A percentile compares a stretch with the other conserved stretches of the same genome.
Conservation (phyloP, 1,140 invertebrate genomes). For the Plectrocnemia conspersa region DNA sequence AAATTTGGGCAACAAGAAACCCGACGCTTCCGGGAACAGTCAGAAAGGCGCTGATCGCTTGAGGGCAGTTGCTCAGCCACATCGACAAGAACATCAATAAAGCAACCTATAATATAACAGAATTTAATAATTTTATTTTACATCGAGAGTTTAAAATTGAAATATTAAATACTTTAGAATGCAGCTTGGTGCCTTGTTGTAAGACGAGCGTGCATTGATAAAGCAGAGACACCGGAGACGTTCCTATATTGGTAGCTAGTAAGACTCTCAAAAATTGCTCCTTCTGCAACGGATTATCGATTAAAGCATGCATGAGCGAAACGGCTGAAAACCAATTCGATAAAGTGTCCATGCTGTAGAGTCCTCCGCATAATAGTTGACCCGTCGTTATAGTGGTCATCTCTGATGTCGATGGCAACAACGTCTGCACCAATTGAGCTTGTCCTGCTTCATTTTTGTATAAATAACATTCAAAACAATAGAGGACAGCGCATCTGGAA, state of each 20-base stretch:
- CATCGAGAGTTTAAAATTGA: not conserved
- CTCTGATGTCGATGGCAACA: slow-evolving; percentile 80
- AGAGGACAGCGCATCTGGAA: slow-evolving; percentile 80
- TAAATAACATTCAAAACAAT: slow-evolving; percentile 95
- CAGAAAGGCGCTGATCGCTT: slow-evolving; percentile 81
- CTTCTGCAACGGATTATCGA: slow-evolving; percentile 85
- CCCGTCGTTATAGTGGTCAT: slow-evolving; percentile 67
- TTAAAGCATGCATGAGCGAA: slow-evolving; percentile 83
- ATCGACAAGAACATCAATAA: slow-evolving; percentile 85
- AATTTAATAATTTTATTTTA: not conserved
- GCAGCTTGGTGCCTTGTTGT: slow-evolving; percentile 79
- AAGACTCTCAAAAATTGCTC: slow-evolving; percentile 90
- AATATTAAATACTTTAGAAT: slow-evolving; percentile 64
- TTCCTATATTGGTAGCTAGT: slow-evolving; percentile 79
- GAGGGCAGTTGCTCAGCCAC: slow-evolving; percentile 83
- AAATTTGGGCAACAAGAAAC: slow-evolving; percentile 74
- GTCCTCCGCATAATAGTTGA: slow-evolving; percentile 88
- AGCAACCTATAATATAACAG: slow-evolving; percentile 56
- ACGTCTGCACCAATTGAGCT: slow-evolving; percentile 81
- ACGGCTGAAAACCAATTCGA: slow-evolving; percentile 97
- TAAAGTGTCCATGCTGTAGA: slow-evolving; percentile 86
- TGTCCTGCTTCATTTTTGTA: slow-evolving; percentile 91
- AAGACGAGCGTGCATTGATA: slow-evolving; percentile 82
- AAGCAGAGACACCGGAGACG: slow-evolving; percentile 79
- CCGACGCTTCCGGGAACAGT: slow-evolving; percentile 79